Base-by-base conservation (phyloP, 2,888 invertebrate genomes). In the Ypsolopha scabrella region DNA sequence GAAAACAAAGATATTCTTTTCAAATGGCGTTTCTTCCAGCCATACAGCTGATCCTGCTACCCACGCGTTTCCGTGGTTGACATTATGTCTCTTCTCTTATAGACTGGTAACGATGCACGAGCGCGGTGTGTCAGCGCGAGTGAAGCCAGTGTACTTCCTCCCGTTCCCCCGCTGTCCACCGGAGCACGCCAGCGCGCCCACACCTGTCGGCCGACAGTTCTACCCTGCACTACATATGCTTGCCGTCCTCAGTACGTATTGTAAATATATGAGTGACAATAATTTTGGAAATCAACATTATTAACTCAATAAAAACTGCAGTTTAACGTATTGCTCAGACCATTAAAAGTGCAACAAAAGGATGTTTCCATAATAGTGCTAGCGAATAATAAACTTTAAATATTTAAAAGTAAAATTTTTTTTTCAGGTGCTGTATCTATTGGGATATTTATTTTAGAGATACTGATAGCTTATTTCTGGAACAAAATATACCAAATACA, bases 161-260 rank as follows among this genome's bases (percentile, higher is more conserved):
- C 48, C 39, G 33, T 39, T 38, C 45, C 47, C 14, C 37, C 51
- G 51, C 44, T 52, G 33, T 52, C 52, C 51, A 35, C 41, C 41
- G 10, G 43, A 50, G 48, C 38, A 37, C 34, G 50, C 46, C 38
- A 37, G 33, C 13, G 41, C 36, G 35, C 45, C 44, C 47, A 43
- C 33, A 11, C 46, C 39, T n/a, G 46, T 46, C 37, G 45, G 36
- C 8, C 41, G 8, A 7, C 51, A 51, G 51, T 48, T 48, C 11
- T 35, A 35, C 24, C 48, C 48, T 24, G 48, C 48, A 6, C 24
- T 48, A 10, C 33, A 39, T 8, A 11, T 48, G 39, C 41, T 38
- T 1, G 48, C 37, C 7, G 37, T 35, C 24, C 24, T 24, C 24
- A 24, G 24, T 24, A 24, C 24, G 24, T 24, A 24, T 24, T 24